These are phyloP conservation scores for Sapayoa aenigma DNA, from an alignment of 2,113 vertebrate genomes.

Conservation along the genomic window DNA sequence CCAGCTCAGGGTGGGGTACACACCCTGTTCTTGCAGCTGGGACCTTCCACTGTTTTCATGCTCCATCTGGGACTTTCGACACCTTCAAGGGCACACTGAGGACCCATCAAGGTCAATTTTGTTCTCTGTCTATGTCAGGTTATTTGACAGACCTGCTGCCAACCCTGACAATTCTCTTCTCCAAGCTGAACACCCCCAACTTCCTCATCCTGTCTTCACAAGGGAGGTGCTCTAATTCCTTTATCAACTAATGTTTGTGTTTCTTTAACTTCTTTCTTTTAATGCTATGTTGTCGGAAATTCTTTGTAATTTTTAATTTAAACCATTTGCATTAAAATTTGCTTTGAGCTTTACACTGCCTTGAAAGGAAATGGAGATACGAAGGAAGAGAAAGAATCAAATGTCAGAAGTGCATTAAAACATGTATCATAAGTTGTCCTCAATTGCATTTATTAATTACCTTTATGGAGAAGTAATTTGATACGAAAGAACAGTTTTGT, in stretches of 20 bases:
- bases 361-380: neutral
- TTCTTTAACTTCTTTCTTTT: neutral
- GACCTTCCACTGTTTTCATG: too few species aligned
- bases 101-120: too few species aligned
- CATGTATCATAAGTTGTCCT: neutral
- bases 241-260: neutral
- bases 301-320: neutral
- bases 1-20: too few species aligned
- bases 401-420: neutral
- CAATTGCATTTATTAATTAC: neutral
- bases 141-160: too few species aligned
- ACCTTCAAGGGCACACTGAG: too few species aligned
- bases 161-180: neutral
- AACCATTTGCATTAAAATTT: neutral
- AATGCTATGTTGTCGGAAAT: neutral
- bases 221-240: neutral
- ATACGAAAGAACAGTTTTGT: neutral
- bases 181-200: neutral
- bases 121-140: too few species aligned
- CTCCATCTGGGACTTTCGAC: too few species aligned
- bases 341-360: neutral
- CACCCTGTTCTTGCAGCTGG: too few species aligned
- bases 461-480: neutral
- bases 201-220: neutral
- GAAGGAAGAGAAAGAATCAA: neutral